These are phyloP conservation scores for Cyanoliseus patagonus DNA, from an alignment of 2,113 vertebrate species.

Conservation along the genomic window DNA sequence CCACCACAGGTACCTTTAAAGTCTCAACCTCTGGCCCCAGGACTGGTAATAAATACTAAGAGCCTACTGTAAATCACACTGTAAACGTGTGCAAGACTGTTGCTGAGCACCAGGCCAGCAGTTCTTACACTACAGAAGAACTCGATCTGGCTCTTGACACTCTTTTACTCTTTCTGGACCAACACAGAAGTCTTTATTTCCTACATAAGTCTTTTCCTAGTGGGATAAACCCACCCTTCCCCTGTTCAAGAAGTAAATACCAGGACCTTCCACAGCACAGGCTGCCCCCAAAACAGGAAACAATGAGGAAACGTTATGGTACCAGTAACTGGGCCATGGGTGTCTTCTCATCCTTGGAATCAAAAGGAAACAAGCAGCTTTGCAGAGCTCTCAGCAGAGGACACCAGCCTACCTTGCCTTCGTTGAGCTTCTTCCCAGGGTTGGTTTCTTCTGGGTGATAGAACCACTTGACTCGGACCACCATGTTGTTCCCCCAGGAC, in stretches of 20 bases:
- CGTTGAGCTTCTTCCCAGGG: slow-evolving; percentile 92
- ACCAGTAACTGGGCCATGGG: not conserved
- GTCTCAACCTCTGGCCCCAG: not conserved
- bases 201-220: not conserved
- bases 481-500: slow-evolving; percentile 99
- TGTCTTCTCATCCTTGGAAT: not conserved
- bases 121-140: not conserved
- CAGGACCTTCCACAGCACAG: not conserved
- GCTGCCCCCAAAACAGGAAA: not conserved
- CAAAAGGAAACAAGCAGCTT: not conserved
- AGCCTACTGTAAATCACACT: not conserved
- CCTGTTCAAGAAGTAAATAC: not conserved
- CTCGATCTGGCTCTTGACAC: not conserved
- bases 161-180: not conserved
- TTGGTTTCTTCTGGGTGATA: slow-evolving; percentile 98
- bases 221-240: not conserved
- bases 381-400: not conserved
- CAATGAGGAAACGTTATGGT: rapidly evolving
- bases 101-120: not conserved
- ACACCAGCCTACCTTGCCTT: slow-evolving; percentile 86
- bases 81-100: rapidly evolving
- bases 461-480: slow-evolving; percentile 98
- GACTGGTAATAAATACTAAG: not conserved
- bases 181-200: not conserved
- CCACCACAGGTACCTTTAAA: not conserved